Percentiles rank a stretch among this genome's conserved stretches.
phyloP scores from a whole-genome alignment of 2,888 invertebrate genomes.

The Galerucella calmariensis region DNA sequence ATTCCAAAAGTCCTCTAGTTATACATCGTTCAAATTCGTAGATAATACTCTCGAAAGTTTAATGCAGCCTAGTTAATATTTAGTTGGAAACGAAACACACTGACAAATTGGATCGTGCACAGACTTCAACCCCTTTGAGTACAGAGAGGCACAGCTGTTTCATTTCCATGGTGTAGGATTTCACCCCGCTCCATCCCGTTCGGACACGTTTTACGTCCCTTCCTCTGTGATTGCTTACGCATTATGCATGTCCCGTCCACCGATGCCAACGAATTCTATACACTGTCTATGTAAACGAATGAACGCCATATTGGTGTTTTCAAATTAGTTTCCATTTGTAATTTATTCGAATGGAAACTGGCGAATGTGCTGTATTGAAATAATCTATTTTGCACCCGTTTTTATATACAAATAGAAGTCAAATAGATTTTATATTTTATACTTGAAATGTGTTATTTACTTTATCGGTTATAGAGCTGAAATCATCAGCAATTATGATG shows the following conservation, averaged over 20 bases:
- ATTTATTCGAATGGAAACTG: constrained; percentile 12
- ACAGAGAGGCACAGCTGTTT: constrained; percentile 62
- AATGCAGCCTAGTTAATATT: constrained; percentile 52
- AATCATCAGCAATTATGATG: too few species aligned
- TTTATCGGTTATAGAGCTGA: too few species aligned
- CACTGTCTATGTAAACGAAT: constrained; percentile 21
- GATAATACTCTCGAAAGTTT: constrained; percentile 41
- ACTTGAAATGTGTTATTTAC: too few species aligned
- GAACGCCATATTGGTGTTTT: constrained; percentile 41
- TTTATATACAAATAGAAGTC: background rate
- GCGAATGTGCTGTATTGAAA: constrained; percentile 19
- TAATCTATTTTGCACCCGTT: background rate
- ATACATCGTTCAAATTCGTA: constrained; percentile 33
- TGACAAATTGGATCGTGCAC: constrained; percentile 56
- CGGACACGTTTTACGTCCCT: constrained; percentile 53
- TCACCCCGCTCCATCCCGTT: constrained; percentile 44
- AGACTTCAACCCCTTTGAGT: constrained; percentile 57
- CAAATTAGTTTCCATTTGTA: constrained; percentile 44
- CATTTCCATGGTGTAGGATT: constrained; percentile 56
- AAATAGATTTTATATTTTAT: background rate
- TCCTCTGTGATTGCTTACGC: constrained; percentile 63
- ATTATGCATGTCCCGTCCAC: constrained; percentile 65
- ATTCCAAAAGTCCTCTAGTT: constrained; percentile 28
- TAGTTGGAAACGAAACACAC: constrained; percentile 54
- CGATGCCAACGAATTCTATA: constrained; percentile 13